A percentile compares a stretch with the other conserved stretches of the same genome.
Conservation (phyloP, 1,140 invertebrate genomes). For the Tyrophagus putrescentiae region DNA sequence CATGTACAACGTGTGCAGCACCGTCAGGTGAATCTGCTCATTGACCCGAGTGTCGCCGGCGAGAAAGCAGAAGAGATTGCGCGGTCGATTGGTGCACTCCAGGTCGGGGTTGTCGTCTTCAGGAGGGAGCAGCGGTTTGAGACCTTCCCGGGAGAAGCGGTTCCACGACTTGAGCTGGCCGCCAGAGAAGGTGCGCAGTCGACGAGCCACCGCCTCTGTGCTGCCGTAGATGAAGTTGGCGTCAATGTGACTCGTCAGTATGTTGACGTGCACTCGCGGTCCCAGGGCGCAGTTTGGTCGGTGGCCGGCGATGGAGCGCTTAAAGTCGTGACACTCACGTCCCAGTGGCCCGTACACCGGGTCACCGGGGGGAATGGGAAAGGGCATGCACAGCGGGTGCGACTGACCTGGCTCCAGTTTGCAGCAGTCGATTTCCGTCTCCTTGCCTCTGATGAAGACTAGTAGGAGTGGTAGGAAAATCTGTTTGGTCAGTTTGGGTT, state of each 20-base stretch:
- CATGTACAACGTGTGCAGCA: constrained; percentile 38
- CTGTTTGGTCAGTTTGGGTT: neutral
- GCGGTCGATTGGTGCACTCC: constrained; percentile 62
- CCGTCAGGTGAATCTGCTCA: constrained; percentile 37
- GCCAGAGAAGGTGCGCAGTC: constrained; percentile 35
- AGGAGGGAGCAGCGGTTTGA: constrained; percentile 70
- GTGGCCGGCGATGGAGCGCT: constrained; percentile 37
- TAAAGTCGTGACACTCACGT: constrained; percentile 33
- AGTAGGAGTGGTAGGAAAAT: neutral
- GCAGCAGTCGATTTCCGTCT: constrained; percentile 27
- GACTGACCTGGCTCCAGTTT: constrained; percentile 4
- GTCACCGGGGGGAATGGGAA: constrained; percentile 69
- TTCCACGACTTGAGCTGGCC: constrained; percentile 29
- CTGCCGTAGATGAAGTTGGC: constrained; percentile 41
- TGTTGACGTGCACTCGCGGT: constrained; percentile 36
- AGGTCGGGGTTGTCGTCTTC: constrained; percentile 77
- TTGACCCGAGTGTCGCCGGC: constrained; percentile 40
- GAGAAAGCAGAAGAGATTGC: constrained; percentile 53
- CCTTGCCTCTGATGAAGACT: constrained; percentile 24
- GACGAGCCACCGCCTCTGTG: constrained; percentile 33
- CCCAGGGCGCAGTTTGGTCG: constrained; percentile 38
- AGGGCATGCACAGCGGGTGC: constrained; percentile 79
- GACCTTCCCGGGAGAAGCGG: constrained; percentile 58
- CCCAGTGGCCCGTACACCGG: constrained; percentile 56
- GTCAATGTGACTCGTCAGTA: constrained; percentile 38